Conservation (phyloP, 2,113 vertebrate genomes). For the Phalacrocorax carbo region DNA sequence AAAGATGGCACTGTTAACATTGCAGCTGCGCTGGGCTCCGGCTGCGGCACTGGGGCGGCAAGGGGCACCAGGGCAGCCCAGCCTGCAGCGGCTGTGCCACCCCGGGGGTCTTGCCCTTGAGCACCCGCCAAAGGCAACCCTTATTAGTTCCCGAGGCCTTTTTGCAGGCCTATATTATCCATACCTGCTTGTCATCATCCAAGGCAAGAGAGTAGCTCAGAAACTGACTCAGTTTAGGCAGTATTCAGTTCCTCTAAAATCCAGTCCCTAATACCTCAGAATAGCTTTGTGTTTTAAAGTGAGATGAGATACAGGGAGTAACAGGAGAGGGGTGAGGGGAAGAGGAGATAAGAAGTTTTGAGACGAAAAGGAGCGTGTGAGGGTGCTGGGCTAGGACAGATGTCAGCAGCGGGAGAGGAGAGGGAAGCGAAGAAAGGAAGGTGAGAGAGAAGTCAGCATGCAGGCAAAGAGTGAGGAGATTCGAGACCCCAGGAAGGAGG, state of each 20-base stretch:
- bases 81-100: background rate
- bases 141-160: background rate
- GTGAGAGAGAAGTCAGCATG: too few species aligned
- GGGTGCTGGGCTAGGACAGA: background rate
- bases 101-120: background rate
- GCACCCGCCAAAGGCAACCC: background rate
- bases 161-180: background rate
- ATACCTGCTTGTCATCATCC: background rate
- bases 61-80: background rate
- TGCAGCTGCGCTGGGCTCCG: background rate
- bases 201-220: background rate
- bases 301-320: background rate
- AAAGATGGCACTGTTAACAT: slow-evolving; percentile 57
- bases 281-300: background rate
- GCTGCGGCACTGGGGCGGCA: background rate
- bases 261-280: background rate
- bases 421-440: background rate
- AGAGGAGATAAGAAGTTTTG: background rate
- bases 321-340: background rate
- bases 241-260: background rate
- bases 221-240: fast-evolving
- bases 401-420: background rate
- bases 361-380: background rate
- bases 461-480: background rate
- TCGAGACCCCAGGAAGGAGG: background rate